Evolutionary conservation across 2,113 vertebrate genomes (phyloP).

Genomic region (Erythrolamprus reginae): DNA sequence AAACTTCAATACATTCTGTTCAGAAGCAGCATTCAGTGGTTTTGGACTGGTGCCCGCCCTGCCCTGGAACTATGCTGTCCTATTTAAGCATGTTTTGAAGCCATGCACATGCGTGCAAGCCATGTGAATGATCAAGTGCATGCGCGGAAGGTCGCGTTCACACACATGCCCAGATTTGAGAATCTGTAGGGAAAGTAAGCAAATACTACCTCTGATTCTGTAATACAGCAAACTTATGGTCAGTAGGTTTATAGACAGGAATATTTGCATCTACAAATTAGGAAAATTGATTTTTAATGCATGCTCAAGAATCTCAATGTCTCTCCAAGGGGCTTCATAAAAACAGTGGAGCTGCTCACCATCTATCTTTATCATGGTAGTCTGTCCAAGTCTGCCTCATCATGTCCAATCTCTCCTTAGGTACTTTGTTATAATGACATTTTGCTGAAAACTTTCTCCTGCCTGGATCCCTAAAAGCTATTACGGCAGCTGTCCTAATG

Average conservation of each 20-base stretch:
- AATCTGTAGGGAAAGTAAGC: too few relatives aligned
- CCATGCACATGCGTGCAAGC: too few relatives aligned
- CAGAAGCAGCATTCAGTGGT: too few relatives aligned
- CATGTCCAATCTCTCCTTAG: background rate
- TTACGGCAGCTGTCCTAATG: background rate
- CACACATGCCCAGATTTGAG: too few relatives aligned
- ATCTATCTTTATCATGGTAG: background rate
- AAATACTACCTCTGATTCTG: too few relatives aligned
- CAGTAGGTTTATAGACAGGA: background rate
- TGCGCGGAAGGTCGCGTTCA: too few relatives aligned
- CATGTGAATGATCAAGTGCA: too few relatives aligned
- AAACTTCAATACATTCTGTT: background rate
- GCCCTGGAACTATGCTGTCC: too few relatives aligned
- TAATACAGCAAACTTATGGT: background rate
- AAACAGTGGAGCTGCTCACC: background rate
- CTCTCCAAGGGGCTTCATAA: background rate
- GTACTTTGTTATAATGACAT: background rate
- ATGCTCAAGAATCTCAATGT: background rate
- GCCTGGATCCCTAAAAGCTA: background rate
- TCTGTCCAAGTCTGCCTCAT: background rate
- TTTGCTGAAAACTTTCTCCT: background rate
- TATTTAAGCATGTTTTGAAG: too few relatives aligned
- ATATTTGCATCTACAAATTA: background rate
- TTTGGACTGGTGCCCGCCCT: too few relatives aligned
- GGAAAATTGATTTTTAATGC: background rate